Base-by-base conservation (phyloP, 2,888 invertebrate genomes). In the Idaea straminata region DNA sequence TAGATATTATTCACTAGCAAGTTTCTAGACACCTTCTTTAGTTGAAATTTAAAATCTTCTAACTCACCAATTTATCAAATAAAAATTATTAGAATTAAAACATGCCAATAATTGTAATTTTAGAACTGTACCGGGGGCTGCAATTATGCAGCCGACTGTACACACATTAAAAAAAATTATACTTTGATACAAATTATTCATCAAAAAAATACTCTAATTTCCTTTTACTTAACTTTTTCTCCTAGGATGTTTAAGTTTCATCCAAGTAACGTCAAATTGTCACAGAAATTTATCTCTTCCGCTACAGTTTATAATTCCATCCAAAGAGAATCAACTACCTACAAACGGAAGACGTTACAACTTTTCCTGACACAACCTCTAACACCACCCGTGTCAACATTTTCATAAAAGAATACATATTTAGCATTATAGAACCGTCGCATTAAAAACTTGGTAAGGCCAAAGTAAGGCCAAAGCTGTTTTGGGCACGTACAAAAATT, bases 391-490 rank as follows among this genome's bases (percentile, higher is more conserved):
- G 59, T 63, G 66, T 69, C 61, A 16, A 62, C 34, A 64, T 67
- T 64, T 64, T 67, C 69, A 64, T 65, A 62, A 38, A 66, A 63
- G 62, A 71, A 69, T 68, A 64, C 67, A 70, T 73, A 74, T 74
- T 73, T 66, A 71, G 71, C 71, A 71, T 72, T 62, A 69, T 69
- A 69, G 59, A 72, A 67, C 69, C 72, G 67, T 67, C 70, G 67
- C 69, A 72, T 76, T 74, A 77, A 78, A 80, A 83, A 81, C 75
- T 83, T 79, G 61, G 60, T 74, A 75, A 73, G 72, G 73, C 68
- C 69, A 69, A 71, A 70, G 60, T 74, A 75, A 73, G 72, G 73
- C 68, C 69, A 69, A 71, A 70, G 69, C 69, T 67, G 72, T 72
- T 71, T 68, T 60, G 63, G 65, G 66, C 66, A 69, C 72, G 76